phyloP scores from a whole-genome alignment of 2,113 vertebrate genomes.

The Sprattus sprattus region DNA sequence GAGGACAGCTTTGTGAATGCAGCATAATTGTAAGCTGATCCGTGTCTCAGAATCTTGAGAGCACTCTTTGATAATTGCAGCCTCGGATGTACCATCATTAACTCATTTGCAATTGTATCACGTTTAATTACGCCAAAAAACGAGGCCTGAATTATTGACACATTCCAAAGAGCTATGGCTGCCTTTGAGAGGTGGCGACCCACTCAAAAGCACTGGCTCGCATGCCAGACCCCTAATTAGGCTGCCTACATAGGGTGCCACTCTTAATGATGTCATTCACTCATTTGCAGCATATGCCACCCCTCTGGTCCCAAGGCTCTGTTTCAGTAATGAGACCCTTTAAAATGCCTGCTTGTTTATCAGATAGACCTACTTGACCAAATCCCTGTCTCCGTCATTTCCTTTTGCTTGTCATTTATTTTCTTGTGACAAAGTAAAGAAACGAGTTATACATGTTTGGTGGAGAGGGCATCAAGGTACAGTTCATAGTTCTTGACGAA shows the following conservation, averaged over 20 bases:
- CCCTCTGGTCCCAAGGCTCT: constrained; percentile 3
- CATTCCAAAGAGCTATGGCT: background rate
- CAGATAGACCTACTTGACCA: background rate
- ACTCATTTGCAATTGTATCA: constrained; percentile 46
- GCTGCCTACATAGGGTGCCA: constrained; percentile 33
- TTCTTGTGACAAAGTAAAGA: background rate
- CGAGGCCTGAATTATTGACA: constrained; percentile 29
- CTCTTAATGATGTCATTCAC: constrained; percentile 39
- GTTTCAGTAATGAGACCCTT: constrained; percentile 45
- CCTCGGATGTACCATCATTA: constrained; percentile 45
- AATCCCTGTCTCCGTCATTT: background rate
- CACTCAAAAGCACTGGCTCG: background rate
- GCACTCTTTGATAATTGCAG: background rate
- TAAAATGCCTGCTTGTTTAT: constrained; percentile 27
- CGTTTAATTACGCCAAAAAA: constrained; percentile 30
- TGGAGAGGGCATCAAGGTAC: background rate
- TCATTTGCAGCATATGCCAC: constrained; percentile 36
- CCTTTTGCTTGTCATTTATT: background rate
- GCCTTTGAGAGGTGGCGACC: constrained; percentile 33
- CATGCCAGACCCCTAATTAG: constrained; percentile 40
- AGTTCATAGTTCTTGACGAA: background rate
- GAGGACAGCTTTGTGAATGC: background rate
- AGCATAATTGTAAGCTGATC: background rate
- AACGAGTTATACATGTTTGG: background rate
- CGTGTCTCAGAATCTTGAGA: background rate